These are phyloP conservation scores for Drosophila pegasa DNA, from an alignment of 2,888 invertebrate species.

Conservation along the genomic window DNA sequence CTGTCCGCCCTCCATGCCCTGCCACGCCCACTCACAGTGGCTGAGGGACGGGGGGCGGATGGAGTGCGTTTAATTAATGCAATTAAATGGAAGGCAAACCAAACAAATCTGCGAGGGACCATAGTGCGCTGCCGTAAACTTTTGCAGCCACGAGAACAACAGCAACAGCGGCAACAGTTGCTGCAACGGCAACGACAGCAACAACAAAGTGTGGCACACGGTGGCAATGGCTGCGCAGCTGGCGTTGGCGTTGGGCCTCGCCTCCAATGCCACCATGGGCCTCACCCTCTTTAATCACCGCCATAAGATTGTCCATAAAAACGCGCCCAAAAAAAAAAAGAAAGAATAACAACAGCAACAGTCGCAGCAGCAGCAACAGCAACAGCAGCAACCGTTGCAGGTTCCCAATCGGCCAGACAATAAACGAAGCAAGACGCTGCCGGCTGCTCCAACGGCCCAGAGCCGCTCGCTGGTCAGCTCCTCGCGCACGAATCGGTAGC, in stretches of 20 bases:
- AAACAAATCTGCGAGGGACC: slow-evolving; percentile 51
- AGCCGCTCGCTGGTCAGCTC: slow-evolving; percentile 50
- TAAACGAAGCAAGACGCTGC: slow-evolving; percentile 44
- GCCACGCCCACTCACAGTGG: slow-evolving; percentile 28
- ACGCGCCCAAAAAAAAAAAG: slow-evolving; percentile 60
- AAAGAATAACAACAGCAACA: slow-evolving; percentile 29
- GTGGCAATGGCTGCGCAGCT: slow-evolving; percentile 62
- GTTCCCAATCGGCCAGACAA: slow-evolving; percentile 61
- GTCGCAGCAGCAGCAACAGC: slow-evolving; percentile 32
- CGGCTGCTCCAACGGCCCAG: slow-evolving; percentile 30
- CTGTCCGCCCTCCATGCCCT: not conserved
- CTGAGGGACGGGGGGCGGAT: slow-evolving; percentile 37
- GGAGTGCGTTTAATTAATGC: slow-evolving; percentile 69
- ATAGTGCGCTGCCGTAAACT: slow-evolving; percentile 39
- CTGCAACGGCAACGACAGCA: slow-evolving; percentile 15
- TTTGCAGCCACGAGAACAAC: slow-evolving; percentile 26
- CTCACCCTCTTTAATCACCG: slow-evolving; percentile 76
- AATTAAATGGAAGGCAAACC: slow-evolving; percentile 69
- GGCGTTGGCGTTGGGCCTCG: slow-evolving; percentile 58
- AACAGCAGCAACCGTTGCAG: slow-evolving; percentile 49
- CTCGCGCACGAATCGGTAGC: slow-evolving; percentile 83
- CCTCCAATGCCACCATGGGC: slow-evolving; percentile 54
- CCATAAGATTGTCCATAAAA: slow-evolving; percentile 79
- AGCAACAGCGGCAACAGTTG: slow-evolving; percentile 3
- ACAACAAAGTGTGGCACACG: slow-evolving; percentile 61